A percentile compares a stretch with the other conserved stretches of the same genome.
These are phyloP conservation scores for Caenorhabditis brenneri DNA, from an alignment of 1,140 invertebrate genomes.

Conservation along the genomic window DNA sequence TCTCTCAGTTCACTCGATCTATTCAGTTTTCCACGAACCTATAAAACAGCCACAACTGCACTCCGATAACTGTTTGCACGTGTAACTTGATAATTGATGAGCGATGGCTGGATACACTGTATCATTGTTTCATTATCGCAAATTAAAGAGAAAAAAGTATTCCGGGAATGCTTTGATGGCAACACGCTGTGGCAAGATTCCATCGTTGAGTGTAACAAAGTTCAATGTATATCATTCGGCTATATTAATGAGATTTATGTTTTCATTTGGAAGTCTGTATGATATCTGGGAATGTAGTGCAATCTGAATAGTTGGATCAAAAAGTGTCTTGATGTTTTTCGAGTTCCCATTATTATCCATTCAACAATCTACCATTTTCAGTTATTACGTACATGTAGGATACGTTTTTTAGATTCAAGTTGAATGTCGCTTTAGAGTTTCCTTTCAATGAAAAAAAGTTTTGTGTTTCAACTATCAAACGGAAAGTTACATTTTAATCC, in stretches of 20 bases:
- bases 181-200: not conserved
- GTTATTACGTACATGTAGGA: too few relatives aligned
- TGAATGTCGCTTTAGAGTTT: too few relatives aligned
- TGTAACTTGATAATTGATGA: constrained; percentile 11
- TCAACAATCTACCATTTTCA: too few relatives aligned
- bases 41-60: not conserved
- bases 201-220: not conserved
- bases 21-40: constrained; percentile 21
- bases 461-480: too few relatives aligned
- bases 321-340: too few relatives aligned
- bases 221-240: not conserved
- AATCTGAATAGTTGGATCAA: too few relatives aligned
- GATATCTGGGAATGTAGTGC: too few relatives aligned
- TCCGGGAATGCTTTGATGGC: not conserved
- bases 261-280: too few relatives aligned
- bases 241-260: not conserved
- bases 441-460: too few relatives aligned
- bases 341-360: too few relatives aligned
- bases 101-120: not conserved
- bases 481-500: too few relatives aligned
- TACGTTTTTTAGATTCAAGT: too few relatives aligned
- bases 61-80: constrained; percentile 31
- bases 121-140: not conserved
- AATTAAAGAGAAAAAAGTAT: not conserved
- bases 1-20: not conserved